These are phyloP conservation scores for Cephus pulcher DNA, from an alignment of 2,888 invertebrate genomes.

Conservation along the genomic window DNA sequence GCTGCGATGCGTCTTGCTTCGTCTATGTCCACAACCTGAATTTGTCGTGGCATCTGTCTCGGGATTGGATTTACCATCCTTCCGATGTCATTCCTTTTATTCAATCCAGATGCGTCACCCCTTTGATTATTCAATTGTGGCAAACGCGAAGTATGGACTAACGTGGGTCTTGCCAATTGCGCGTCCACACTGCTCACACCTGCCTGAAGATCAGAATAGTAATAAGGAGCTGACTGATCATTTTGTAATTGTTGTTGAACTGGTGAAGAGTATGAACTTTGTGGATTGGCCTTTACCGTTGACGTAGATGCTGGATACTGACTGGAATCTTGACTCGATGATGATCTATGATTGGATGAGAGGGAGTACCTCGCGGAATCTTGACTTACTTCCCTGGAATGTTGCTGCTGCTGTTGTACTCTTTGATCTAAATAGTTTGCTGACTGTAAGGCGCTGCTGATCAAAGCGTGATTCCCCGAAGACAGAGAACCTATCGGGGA, in stretches of 20 bases:
- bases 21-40: slow-evolving; percentile 56
- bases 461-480: slow-evolving; percentile 21
- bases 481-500: slow-evolving; percentile 30
- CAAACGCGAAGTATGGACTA: slow-evolving; percentile 47
- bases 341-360: slow-evolving; percentile 49
- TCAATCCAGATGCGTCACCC: slow-evolving; percentile 70
- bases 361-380: slow-evolving; percentile 46
- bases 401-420: slow-evolving; percentile 24
- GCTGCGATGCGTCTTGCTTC: slow-evolving; percentile 61
- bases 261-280: slow-evolving; percentile 34
- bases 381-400: slow-evolving; percentile 52
- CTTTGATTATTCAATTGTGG: slow-evolving; percentile 79
- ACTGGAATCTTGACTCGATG: slow-evolving; percentile 46
- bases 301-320: slow-evolving; percentile 33
- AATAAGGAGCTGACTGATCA: slow-evolving; percentile 83
- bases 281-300: slow-evolving; percentile 29
- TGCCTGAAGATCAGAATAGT: slow-evolving; percentile 80
- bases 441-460: background rate
- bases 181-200: slow-evolving; percentile 36
- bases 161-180: slow-evolving; percentile 31
- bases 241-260: slow-evolving; percentile 51
- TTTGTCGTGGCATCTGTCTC: slow-evolving; percentile 53
- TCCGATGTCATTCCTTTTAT: slow-evolving; percentile 72
- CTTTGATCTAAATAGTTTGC: slow-evolving; percentile 26
- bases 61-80: slow-evolving; percentile 79